Conservation (phyloP, 2,113 vertebrate species). For the Campylomormyrus numenius region DNA sequence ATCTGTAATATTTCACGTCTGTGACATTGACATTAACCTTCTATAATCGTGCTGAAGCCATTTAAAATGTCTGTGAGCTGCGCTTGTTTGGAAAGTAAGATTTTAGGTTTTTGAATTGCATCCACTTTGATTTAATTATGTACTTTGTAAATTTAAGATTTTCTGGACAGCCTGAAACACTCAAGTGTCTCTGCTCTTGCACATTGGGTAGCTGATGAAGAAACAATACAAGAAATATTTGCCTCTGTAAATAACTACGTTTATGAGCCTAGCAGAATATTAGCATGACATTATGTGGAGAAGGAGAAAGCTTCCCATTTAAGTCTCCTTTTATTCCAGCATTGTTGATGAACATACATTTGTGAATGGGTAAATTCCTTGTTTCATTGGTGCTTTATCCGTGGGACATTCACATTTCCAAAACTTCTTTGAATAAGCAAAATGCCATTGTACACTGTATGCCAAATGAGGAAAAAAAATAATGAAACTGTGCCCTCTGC, state of each 20-base stretch:
- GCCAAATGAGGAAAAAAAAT: neutral
- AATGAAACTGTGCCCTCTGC: neutral
- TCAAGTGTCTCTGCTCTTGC: neutral
- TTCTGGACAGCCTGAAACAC: neutral
- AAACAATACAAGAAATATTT: neutral
- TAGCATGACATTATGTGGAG: neutral
- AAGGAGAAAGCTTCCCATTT: neutral
- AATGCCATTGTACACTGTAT: neutral
- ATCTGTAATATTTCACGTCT: neutral
- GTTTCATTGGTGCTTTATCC: neutral
- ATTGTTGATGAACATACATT: neutral
- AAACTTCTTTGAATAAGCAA: neutral
- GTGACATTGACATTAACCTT: constrained; percentile 14
- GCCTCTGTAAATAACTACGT: neutral
- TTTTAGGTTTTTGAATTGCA: neutral
- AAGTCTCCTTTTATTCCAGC: neutral
- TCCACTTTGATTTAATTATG: neutral
- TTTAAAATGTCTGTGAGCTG: neutral
- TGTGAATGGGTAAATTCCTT: neutral
- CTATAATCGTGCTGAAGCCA: neutral
- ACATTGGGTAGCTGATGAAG: neutral
- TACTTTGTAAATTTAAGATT: neutral
- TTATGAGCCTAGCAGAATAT: neutral
- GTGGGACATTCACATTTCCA: neutral
- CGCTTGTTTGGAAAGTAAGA: neutral